phyloP scores from a whole-genome alignment of 2,888 invertebrate genomes.

The Bimastos eiseni region DNA sequence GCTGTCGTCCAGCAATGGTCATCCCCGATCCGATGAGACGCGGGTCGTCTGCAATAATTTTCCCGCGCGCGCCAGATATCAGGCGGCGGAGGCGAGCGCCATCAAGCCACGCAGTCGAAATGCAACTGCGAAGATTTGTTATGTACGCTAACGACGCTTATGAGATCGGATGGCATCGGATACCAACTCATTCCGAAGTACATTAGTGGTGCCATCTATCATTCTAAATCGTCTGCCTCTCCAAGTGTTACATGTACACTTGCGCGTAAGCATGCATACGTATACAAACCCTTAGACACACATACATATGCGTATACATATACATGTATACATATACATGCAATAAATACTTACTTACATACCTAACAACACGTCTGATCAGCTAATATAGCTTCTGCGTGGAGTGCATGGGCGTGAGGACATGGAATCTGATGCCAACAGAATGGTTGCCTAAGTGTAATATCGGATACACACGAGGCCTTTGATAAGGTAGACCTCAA shows the following conservation, averaged over 20 bases:
- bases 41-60: conserved; percentile 13
- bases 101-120: neutral
- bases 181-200: conserved; percentile 13
- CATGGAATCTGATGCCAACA: no score
- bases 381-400: no score
- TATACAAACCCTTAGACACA: no score
- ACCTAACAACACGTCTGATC: neutral
- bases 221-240: neutral
- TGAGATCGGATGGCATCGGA: conserved; percentile 13
- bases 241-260: neutral
- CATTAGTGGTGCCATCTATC: conserved; percentile 13
- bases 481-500: no score
- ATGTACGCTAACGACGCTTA: conserved; percentile 13
- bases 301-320: no score
- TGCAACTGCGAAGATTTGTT: conserved; percentile 7
- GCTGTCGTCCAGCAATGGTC: conserved; percentile 16
- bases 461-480: no score
- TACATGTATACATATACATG: neutral
- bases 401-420: no score
- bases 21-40: neutral
- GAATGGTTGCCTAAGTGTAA: no score
- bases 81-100: neutral
- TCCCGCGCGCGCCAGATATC: neutral
- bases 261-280: neutral
- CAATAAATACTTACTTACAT: neutral